Percentiles rank a stretch among this genome's conserved stretches.
Evolutionary conservation across 2,113 vertebrate species (phyloP).

Genomic region (Scolopax mira): DNA sequence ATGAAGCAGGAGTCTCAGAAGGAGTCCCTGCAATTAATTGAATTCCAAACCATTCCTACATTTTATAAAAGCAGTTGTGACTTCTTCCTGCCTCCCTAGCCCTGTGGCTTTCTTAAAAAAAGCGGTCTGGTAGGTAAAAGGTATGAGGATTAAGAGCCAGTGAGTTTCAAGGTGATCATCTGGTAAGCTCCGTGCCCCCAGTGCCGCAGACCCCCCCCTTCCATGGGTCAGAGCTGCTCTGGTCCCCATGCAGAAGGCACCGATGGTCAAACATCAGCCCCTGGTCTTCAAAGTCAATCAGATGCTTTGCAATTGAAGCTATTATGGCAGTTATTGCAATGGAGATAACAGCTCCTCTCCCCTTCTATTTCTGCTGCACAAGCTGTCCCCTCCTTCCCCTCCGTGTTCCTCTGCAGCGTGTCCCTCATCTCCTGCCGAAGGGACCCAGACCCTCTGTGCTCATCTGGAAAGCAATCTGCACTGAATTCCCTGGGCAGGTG

Average conservation of each 20-base stretch:
- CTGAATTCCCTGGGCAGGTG: background rate
- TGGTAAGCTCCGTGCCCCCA: background rate
- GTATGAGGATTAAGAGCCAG: background rate
- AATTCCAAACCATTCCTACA: background rate
- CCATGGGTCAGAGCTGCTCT: accelerated
- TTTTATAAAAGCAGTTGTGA: background rate
- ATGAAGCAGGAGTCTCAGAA: background rate
- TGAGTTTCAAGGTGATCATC: background rate
- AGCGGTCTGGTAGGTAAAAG: background rate
- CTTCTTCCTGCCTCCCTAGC: background rate
- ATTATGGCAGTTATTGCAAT: accelerated
- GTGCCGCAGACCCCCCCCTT: background rate
- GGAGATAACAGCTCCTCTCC: background rate
- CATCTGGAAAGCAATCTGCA: background rate
- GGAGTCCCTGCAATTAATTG: background rate
- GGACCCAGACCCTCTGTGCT: background rate
- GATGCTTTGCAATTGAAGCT: background rate
- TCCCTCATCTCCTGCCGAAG: accelerated
- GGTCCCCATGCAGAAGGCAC: background rate
- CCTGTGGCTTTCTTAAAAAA: background rate
- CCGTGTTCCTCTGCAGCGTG: background rate
- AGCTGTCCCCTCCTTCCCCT: accelerated
- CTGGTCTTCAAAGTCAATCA: background rate
- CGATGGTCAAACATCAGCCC: accelerated
- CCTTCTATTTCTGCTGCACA: accelerated